Conservation (phyloP, 2,797 vertebrate genomes). For the Pseudotriccus pelzelni region DNA sequence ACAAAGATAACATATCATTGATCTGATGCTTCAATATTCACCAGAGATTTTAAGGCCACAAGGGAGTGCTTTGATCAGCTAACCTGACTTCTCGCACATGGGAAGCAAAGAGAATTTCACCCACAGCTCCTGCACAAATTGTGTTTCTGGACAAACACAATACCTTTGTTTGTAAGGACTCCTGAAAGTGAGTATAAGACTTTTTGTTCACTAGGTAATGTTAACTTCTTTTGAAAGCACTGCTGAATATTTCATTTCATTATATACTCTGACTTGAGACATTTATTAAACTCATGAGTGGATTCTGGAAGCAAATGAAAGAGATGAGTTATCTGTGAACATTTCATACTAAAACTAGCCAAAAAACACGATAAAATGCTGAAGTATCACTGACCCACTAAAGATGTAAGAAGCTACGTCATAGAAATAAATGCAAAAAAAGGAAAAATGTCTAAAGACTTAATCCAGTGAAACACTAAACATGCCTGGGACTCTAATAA, state of each 20-base stretch:
- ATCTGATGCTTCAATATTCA: conserved; percentile 25
- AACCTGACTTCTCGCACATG: neutral
- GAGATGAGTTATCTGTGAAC: neutral
- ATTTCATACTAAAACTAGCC: neutral
- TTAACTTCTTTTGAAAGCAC: neutral
- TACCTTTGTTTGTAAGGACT: neutral
- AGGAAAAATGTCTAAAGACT: neutral
- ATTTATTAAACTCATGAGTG: neutral
- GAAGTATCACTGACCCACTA: neutral
- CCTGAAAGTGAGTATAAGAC: neutral
- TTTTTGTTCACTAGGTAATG: neutral
- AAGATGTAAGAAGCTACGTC: neutral
- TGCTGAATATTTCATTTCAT: neutral
- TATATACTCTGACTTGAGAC: neutral
- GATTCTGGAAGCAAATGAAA: neutral
- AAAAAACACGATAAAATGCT: neutral
- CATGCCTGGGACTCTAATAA: neutral
- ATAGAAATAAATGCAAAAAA: neutral
- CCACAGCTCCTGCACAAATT: neutral
- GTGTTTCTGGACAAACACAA: neutral
- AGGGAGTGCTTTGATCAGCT: conserved; percentile 11
- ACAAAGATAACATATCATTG: conserved; percentile 12
- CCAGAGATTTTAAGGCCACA: neutral
- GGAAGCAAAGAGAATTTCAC: neutral
- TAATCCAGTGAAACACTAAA: neutral